Evolutionary conservation across 2,888 invertebrate genomes (phyloP).

Genomic region (Rhyacophila evoluta): DNA sequence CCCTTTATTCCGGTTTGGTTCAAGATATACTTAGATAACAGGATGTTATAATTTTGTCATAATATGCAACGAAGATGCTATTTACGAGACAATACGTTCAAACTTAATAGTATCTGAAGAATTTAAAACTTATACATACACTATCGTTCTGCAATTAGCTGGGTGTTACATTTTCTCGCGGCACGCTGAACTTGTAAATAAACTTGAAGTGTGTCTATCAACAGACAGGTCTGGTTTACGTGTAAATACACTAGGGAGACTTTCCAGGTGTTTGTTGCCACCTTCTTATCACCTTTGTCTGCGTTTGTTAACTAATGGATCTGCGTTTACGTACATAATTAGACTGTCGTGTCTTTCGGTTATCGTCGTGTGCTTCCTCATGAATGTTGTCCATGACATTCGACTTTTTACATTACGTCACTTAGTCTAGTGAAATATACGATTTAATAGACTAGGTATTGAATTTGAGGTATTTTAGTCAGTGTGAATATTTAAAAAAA

Average conservation of each 20-base stretch:
- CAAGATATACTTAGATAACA: too few species aligned
- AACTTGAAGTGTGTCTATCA: slow-evolving; percentile 21
- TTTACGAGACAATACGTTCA: too few species aligned
- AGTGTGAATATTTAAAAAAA: too few species aligned
- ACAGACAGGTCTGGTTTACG: background rate
- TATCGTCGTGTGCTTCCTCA: background rate
- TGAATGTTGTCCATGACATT: background rate
- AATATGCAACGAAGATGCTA: too few species aligned
- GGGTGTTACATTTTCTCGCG: background rate
- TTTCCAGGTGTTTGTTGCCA: background rate
- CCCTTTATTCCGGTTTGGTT: too few species aligned
- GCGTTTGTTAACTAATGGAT: slow-evolving; percentile 1
- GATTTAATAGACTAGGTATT: too few species aligned
- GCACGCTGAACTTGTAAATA: background rate
- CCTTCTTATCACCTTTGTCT: slow-evolving; percentile 10
- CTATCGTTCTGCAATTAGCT: background rate
- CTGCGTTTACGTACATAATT: slow-evolving; percentile 22
- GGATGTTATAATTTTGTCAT: too few species aligned
- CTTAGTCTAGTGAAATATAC: too few species aligned
- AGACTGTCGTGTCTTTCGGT: background rate
- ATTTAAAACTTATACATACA: too few species aligned
- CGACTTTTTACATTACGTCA: too few species aligned
- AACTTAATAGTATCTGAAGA: too few species aligned
- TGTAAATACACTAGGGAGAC: background rate
- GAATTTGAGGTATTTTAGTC: too few species aligned